Evolutionary conservation across 2,113 vertebrate species (phyloP).

Genomic region (Hyaena hyaena): DNA sequence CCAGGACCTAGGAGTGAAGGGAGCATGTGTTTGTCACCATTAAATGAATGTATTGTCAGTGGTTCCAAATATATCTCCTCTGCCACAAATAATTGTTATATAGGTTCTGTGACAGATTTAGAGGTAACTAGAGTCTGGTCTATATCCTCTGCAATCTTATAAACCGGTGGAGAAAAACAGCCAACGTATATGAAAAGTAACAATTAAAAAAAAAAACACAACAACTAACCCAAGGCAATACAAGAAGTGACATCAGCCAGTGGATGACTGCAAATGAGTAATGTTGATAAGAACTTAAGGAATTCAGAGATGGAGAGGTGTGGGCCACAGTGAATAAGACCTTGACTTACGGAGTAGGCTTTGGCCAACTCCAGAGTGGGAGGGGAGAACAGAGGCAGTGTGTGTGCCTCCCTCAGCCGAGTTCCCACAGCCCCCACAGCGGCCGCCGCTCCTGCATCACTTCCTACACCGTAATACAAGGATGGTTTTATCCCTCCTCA

Average conservation of each 20-base stretch:
- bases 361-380: conserved; percentile 62
- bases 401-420: conserved; percentile 25
- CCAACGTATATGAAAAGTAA: neutral
- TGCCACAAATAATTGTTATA: conserved; percentile 26
- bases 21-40: neutral
- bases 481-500: conserved; percentile 70
- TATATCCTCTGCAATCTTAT: neutral
- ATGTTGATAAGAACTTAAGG: conserved; percentile 77
- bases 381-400: conserved; percentile 76
- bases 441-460: conserved; percentile 51
- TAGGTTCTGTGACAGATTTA: conserved; percentile 25
- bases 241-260: conserved; percentile 65
- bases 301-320: conserved; percentile 76
- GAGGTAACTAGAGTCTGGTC: neutral
- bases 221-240: conserved; percentile 1
- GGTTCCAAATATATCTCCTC: neutral
- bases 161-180: conserved; percentile 23
- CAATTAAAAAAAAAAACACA: conserved; percentile 1
- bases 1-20: neutral
- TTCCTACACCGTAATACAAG: conserved; percentile 73
- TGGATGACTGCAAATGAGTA: conserved; percentile 72
- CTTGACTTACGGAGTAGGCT: conserved; percentile 52
- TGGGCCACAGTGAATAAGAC: conserved; percentile 72
- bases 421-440: conserved; percentile 3
- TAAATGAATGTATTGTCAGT: neutral